Evolutionary conservation across 2,888 invertebrate species (phyloP), one percentile per base, ranked within the genome.

Genomic region (Coleophora flavipennella): DNA sequence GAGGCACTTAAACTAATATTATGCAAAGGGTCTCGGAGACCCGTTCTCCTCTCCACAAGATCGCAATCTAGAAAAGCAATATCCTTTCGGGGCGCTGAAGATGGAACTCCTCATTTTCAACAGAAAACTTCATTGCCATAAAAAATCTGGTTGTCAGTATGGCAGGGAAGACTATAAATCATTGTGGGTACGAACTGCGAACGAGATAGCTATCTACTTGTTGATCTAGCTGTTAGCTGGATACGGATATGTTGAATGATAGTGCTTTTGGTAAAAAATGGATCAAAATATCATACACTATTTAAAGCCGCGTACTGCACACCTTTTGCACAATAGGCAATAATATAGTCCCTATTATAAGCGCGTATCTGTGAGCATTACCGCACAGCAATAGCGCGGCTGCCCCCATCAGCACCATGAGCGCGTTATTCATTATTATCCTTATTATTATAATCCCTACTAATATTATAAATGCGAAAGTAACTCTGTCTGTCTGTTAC

Each of bases 11-110:
- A 49, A 47, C 51, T 52, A 55, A 56, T 57, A 51, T 48, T 46
- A 46, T 50, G 49, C 48, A 47, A 57, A 56, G 58, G 57, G 58
- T 53, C n/a, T n/a, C n/a, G n/a, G n/a, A n/a, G n/a, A n/a, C n/a
- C n/a, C n/a, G n/a, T n/a, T n/a, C n/a, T 62, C 20, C 20, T 20
- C 20, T 20, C 55, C 46, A 44, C 38, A 43, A 59, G 76, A 77
- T 76, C 53, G 50, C 56, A 67, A 76, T 78, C 76, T 62, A 48
- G 50, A 47, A 65, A 68, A 59, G 73, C 67, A 76, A 78, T 78
- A 75, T 78, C 75, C 74, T 68, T 62, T 65, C 52, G 48, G 45
- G 59, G 58, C 55, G 48, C 53, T 57, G 58, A 59, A 55, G 59
- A 55, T 48, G 56, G 49, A 62, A 57, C 51, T 53, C 53, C 56